Conservation (phyloP, 2,888 invertebrate genomes). For the Schizotus pectinicornis region DNA sequence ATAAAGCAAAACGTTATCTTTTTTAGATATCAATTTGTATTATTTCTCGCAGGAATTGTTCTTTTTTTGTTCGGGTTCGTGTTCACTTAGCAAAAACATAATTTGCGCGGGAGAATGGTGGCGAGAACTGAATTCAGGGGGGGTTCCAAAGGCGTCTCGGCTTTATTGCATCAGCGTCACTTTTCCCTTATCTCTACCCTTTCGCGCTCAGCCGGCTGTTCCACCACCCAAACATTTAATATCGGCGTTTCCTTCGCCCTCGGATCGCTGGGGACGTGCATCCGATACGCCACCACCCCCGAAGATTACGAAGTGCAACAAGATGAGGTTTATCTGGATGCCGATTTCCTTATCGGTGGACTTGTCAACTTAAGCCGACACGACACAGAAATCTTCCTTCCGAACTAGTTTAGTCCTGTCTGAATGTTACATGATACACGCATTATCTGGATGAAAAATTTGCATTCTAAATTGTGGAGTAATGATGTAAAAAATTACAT, state of each 20-base stretch:
- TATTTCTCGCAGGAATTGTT: constrained; percentile 31
- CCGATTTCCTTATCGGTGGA: not conserved
- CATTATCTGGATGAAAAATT: too few species aligned
- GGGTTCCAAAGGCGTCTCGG: constrained; percentile 36
- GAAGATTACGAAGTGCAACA: constrained; percentile 5
- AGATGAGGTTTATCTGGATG: constrained; percentile 9
- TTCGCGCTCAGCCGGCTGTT: constrained; percentile 41
- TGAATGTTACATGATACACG: too few species aligned
- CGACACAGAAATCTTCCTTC: too few species aligned
- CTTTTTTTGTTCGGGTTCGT: constrained; percentile 32
- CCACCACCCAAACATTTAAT: constrained; percentile 45
- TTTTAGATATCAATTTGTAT: constrained; percentile 34
- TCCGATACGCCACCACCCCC: constrained; percentile 13
- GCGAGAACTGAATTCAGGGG: constrained; percentile 33
- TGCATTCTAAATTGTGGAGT: too few species aligned
- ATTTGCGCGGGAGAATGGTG: constrained; percentile 22
- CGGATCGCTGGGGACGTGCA: constrained; percentile 28
- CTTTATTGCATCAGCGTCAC: constrained; percentile 50
- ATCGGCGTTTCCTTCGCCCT: constrained; percentile 31
- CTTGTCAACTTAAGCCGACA: too few species aligned
- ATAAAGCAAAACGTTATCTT: constrained; percentile 23
- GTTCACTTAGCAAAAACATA: constrained; percentile 42
- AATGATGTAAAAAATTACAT: too few species aligned
- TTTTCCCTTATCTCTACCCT: constrained; percentile 48
- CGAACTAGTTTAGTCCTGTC: too few species aligned